Percentiles rank a stretch among this genome's conserved stretches.
phyloP scores from a whole-genome alignment of 2,113 vertebrate species.

The Petaurus breviceps region DNA sequence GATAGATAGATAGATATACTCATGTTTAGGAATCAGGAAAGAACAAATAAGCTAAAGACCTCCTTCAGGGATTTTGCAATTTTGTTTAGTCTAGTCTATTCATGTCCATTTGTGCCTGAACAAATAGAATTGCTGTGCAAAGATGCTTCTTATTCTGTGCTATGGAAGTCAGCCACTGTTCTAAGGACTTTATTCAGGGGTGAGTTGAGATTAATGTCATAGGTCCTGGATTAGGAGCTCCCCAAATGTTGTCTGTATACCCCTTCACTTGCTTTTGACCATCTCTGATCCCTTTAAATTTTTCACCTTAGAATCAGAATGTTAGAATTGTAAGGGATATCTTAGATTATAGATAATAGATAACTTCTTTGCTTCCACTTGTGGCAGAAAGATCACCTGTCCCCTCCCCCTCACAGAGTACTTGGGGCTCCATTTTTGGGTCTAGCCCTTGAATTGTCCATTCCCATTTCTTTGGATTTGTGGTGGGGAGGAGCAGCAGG shows the following conservation, averaged over 20 bases:
- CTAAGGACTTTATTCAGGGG: background rate
- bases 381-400: background rate
- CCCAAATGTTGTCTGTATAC: background rate
- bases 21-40: background rate
- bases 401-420: background rate
- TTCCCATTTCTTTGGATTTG: background rate
- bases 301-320: background rate
- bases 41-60: background rate
- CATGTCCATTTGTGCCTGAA: background rate
- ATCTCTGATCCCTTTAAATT: background rate
- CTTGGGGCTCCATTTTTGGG: background rate
- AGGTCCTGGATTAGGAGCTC: background rate
- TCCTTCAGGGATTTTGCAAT: background rate
- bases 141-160: background rate
- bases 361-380: background rate
- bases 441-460: background rate
- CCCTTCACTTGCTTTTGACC: background rate
- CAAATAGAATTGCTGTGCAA: background rate
- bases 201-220: background rate
- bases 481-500: background rate
- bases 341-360: background rate
- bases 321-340: background rate
- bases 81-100: background rate
- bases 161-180: background rate
- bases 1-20: background rate